phyloP scores from a whole-genome alignment of 2,888 invertebrate genomes.

The Thereva unica region DNA sequence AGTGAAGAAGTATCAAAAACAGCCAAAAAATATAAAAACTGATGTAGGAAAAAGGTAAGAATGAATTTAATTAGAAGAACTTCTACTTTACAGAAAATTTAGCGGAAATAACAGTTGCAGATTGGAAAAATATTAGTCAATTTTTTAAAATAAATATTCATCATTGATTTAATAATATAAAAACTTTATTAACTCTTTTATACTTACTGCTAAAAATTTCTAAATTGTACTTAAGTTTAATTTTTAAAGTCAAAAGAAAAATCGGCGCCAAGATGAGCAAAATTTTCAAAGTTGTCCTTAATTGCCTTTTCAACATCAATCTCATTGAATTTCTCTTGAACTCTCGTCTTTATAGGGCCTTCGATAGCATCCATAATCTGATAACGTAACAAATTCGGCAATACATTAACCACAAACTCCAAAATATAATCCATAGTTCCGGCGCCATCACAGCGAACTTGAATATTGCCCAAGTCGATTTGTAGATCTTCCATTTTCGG shows the following conservation, averaged over 20 bases:
- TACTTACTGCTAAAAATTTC: too few species aligned
- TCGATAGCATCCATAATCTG: slow-evolving; percentile 87
- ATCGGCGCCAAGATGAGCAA: slow-evolving; percentile 60
- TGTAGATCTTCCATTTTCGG: slow-evolving; percentile 75
- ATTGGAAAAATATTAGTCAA: too few species aligned
- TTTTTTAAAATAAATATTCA: too few species aligned
- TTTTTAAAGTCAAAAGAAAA: slow-evolving; percentile 51
- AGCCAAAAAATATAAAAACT: too few species aligned
- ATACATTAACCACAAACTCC: slow-evolving; percentile 77
- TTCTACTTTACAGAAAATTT: too few species aligned
- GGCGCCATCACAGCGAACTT: slow-evolving; percentile 80
- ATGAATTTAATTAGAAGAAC: too few species aligned
- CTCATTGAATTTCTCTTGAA: slow-evolving; percentile 70
- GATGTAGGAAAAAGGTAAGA: too few species aligned
- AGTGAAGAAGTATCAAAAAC: too few species aligned
- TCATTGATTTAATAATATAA: too few species aligned
- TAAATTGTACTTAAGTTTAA: slow-evolving; percentile 31
- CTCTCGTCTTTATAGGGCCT: slow-evolving; percentile 72
- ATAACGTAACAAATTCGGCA: slow-evolving; percentile 83
- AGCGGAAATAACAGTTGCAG: too few species aligned
- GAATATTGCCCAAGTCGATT: slow-evolving; percentile 81
- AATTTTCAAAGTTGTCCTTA: slow-evolving; percentile 68
- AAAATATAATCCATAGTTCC: slow-evolving; percentile 84
- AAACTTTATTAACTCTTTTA: too few species aligned
- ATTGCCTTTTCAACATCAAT: slow-evolving; percentile 76